Base-by-base conservation (phyloP, 2,113 vertebrate species). In the Cheirogaleus medius region DNA sequence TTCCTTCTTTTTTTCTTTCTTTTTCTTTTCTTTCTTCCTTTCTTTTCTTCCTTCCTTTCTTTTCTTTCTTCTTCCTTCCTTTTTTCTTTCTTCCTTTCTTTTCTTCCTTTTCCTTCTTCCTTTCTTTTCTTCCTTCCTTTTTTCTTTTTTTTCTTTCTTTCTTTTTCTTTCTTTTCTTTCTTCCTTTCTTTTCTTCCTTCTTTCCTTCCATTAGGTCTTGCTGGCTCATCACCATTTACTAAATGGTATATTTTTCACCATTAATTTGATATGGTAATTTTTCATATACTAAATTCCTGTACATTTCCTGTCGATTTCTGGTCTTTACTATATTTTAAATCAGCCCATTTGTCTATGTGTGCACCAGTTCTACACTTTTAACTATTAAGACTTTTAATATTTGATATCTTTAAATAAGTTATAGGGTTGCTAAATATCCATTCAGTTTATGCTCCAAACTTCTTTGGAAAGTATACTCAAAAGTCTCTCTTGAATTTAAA, bases 401-500 rank as follows among this genome's bases (percentile, higher is more conserved):
- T 68, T 96, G 34, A 54, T 73, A 63, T 44, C 64, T 78, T 92
- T 82, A 78, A 71, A 17, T 78, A 87, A 83, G 27, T 83, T 88
- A 37, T 54, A 27, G 71, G 4, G 29, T 94, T 92, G 52, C 68
- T 91, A 94, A 60, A 84, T 20, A 84, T 29, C 18, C 42, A 39
- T 80, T 78, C 20, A 83, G 32, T 47, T 85, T 80, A 88, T 63
- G 29, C 49, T 73, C 27, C 17, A 18, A 86, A 60, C 17, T 95
- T 90, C 54, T 97, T 95, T n/a, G 95, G 54, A 71, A 97, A 86
- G n/a, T 56, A 91, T 1, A 68, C 42, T 80, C 54, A 69, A 76
- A 90, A 83, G 49, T 66, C 39, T 77, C 68, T 95, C 66, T 73
- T 49, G 17, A 95, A 66, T 66, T 74, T 81, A 95, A 90, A 71